Conservation (phyloP, 2,888 invertebrate genomes). For the Acrobasis consociella region DNA sequence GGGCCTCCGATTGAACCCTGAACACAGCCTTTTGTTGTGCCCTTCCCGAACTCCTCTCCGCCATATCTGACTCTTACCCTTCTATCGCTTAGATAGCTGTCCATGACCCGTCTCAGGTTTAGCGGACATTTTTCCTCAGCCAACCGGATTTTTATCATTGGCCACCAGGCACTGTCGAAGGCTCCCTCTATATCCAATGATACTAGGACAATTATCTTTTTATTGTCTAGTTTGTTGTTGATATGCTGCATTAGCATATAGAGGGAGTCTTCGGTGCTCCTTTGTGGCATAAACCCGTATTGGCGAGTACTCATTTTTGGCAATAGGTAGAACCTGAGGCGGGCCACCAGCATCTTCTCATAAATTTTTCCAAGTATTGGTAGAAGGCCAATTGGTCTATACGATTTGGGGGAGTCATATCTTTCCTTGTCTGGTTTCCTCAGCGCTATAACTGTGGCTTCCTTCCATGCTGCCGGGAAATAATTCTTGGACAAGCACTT, state of each 20-base stretch:
- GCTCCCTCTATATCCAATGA: too few species aligned
- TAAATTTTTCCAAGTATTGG: not conserved
- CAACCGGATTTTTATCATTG: not conserved
- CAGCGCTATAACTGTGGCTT: too few species aligned
- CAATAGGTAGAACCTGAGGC: too few species aligned
- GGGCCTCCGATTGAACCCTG: conserved; percentile 5
- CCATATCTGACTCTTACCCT: conserved; percentile 8
- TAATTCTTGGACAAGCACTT: too few species aligned
- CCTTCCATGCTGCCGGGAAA: too few species aligned
- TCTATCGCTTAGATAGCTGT: not conserved
- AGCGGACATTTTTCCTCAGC: not conserved
- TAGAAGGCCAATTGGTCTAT: too few species aligned
- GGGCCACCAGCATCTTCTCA: not conserved
- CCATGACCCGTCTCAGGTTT: not conserved
- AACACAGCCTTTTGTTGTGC: not conserved
- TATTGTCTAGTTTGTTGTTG: conserved; percentile 12
- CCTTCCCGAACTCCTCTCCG: not conserved
- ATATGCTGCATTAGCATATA: conserved; percentile 22
- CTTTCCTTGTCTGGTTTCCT: too few species aligned
- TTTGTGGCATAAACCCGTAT: conserved; percentile 9
- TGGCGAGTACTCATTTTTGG: not conserved
- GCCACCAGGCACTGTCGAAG: too few species aligned
- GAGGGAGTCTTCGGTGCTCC: conserved; percentile 21
- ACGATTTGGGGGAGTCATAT: too few species aligned
- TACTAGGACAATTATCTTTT: too few species aligned